Evolutionary conservation across 2,797 vertebrate species (phyloP).

Genomic region (Poeciliopsis gracilis): DNA sequence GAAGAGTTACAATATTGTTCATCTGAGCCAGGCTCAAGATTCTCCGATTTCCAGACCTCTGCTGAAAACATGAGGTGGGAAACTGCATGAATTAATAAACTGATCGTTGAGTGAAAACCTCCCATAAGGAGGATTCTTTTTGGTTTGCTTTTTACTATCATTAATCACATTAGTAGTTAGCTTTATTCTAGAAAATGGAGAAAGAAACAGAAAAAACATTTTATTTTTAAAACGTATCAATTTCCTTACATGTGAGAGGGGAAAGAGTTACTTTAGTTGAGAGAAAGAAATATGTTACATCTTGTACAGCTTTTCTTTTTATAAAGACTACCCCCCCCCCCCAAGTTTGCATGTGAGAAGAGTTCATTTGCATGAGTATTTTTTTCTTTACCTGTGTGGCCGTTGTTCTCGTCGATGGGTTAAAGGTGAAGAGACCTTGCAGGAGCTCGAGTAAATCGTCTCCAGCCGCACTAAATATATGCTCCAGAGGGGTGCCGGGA

Average conservation of each 20-base stretch:
- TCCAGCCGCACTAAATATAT: constrained; percentile 96
- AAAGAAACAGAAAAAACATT: neutral
- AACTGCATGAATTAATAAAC: too few relatives aligned
- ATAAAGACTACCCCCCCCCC: neutral
- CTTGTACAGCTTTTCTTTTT: neutral
- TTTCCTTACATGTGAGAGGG: neutral
- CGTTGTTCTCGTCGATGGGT: constrained; percentile 81
- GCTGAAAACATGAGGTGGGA: too few relatives aligned
- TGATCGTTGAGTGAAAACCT: too few relatives aligned
- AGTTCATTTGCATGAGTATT: neutral
- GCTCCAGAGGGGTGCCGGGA: constrained; percentile 91
- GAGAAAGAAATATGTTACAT: neutral
- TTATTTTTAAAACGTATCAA: neutral
- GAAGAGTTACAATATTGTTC: too few relatives aligned
- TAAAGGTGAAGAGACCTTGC: constrained; percentile 92
- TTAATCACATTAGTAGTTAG: neutral
- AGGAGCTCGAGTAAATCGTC: constrained; percentile 92
- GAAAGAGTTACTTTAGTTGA: neutral
- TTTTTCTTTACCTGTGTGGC: constrained; percentile 64
- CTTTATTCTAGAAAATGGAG: neutral
- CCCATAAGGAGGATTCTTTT: too few relatives aligned
- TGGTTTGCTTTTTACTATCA: too few relatives aligned
- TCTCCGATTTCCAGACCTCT: too few relatives aligned
- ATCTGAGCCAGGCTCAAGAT: too few relatives aligned
- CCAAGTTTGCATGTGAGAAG: neutral